These are phyloP conservation scores for Proctacanthus coquilletti DNA, from an alignment of 1,140 invertebrate species.

Conservation along the genomic window DNA sequence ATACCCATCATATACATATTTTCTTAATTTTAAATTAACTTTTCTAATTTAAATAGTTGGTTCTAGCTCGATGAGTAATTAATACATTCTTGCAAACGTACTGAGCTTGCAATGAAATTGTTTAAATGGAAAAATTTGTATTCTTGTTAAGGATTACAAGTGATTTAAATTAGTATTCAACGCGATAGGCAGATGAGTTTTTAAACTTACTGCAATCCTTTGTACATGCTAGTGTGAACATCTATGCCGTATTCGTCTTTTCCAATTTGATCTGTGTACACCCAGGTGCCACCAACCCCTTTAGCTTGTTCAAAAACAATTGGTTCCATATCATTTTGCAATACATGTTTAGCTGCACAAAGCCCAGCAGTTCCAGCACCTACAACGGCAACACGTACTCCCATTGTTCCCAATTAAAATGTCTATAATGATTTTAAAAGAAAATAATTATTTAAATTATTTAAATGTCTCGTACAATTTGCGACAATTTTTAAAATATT, in stretches of 20 bases:
- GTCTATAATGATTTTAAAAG: too few species aligned
- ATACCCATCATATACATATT: too few species aligned
- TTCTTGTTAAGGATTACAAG: too few species aligned
- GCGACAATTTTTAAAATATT: too few species aligned
- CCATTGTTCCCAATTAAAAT: too few species aligned
- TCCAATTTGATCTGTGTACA: constrained; percentile 58
- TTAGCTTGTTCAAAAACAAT: constrained; percentile 58
- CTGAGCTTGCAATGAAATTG: too few species aligned
- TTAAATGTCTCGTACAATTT: too few species aligned
- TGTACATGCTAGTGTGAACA: constrained; percentile 79
- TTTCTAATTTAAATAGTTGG: background rate
- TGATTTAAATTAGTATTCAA: background rate
- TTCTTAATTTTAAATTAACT: background rate
- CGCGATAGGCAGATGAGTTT: constrained; percentile 5
- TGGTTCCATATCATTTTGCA: constrained; percentile 41
- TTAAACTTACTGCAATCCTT: constrained; percentile 21
- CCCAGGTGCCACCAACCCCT: constrained; percentile 76
- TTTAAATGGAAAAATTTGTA: too few species aligned
- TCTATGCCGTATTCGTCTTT: constrained; percentile 58
- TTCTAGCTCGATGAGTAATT: too few species aligned
- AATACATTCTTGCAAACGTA: too few species aligned
- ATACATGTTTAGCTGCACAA: constrained; percentile 44
- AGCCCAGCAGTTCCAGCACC: constrained; percentile 67
- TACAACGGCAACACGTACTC: too few species aligned
- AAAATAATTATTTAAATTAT: too few species aligned